Conservation (phyloP, 2,797 vertebrate species). For the Vultur gryphus region DNA sequence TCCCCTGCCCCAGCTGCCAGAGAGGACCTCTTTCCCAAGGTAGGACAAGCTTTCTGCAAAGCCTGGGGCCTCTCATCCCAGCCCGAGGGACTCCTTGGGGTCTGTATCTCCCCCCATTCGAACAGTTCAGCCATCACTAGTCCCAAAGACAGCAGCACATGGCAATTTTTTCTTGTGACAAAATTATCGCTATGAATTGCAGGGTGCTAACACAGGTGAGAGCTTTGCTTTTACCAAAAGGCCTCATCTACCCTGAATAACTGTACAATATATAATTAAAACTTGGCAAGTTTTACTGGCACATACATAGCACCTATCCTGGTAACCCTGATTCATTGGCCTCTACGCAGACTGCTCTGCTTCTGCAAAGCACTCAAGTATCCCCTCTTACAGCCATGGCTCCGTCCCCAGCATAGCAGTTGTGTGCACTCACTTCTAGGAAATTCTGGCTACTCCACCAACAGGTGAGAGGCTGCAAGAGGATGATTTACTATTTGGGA, state of each 20-base stretch:
- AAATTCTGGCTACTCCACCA: background rate
- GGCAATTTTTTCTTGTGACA: background rate
- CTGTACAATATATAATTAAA: background rate
- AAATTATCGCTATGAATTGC: background rate
- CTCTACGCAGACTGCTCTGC: rapidly evolving
- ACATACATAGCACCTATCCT: background rate
- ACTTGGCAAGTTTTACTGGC: background rate
- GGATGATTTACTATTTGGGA: background rate
- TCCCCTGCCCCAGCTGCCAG: background rate
- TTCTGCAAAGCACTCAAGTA: background rate
- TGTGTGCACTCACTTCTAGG: background rate
- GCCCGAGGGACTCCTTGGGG: background rate
- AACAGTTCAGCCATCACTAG: background rate
- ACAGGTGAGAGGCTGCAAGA: background rate
- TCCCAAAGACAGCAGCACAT: background rate
- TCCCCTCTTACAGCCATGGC: background rate
- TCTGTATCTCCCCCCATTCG: background rate
- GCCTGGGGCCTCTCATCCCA: background rate
- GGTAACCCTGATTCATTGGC: background rate
- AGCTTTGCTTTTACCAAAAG: background rate
- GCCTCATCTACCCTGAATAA: background rate
- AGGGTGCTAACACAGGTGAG: background rate
- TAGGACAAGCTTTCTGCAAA: background rate
- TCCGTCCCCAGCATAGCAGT: background rate
- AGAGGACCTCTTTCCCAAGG: background rate